Evolutionary conservation across 2,113 vertebrate species (phyloP).

Genomic region (Rhegmatorhina hoffmannsi): DNA sequence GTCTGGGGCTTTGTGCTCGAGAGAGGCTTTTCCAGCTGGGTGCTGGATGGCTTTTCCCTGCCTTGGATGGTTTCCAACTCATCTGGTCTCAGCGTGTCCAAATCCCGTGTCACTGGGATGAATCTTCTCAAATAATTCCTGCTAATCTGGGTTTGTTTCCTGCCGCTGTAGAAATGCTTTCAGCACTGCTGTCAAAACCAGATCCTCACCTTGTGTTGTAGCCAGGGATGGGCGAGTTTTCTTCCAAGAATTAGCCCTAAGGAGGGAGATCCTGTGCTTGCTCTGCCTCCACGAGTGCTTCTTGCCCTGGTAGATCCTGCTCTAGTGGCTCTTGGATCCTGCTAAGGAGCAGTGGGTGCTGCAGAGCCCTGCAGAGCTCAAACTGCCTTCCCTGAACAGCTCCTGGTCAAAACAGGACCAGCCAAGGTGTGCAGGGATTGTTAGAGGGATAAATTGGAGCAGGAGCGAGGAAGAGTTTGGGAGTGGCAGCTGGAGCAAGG

Average conservation of each 20-base stretch:
- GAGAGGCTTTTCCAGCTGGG: background rate
- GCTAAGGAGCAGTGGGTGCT: background rate
- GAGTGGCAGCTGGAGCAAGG: background rate
- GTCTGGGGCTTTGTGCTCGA: fast-evolving
- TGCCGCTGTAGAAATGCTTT: background rate
- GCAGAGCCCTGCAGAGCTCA: background rate
- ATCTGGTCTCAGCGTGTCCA: background rate
- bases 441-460: background rate
- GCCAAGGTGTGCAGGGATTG: fast-evolving
- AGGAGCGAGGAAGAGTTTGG: background rate
- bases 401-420: background rate
- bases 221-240: background rate
- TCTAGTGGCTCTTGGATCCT: background rate
- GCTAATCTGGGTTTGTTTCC: background rate
- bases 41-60: background rate
- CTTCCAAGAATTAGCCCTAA: background rate
- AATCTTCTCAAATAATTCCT: background rate
- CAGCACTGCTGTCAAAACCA: background rate
- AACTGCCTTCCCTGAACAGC: background rate
- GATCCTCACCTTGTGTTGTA: background rate
- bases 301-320: too few species aligned
- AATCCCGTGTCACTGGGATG: background rate
- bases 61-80: background rate
- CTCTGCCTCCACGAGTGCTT: fast-evolving
- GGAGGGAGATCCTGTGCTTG: background rate